Evolutionary conservation across 2,888 invertebrate species (phyloP).

Genomic region (Dasypogon diadema): DNA sequence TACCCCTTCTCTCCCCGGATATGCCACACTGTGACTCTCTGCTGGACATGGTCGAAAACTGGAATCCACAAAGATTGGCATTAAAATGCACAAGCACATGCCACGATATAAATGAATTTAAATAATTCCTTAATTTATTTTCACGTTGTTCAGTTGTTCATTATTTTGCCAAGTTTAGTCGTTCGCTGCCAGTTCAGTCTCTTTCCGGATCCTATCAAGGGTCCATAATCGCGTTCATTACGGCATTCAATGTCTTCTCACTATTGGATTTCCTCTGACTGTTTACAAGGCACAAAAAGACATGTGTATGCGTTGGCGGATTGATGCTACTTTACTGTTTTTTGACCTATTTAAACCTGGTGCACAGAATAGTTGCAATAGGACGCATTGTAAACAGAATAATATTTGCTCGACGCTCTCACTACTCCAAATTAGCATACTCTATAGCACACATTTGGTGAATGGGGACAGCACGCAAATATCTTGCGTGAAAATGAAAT

Average conservation of each 20-base stretch:
- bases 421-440: conserved; percentile 48
- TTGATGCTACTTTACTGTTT: conserved; percentile 56
- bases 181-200: neutral
- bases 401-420: conserved; percentile 9
- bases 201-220: conserved; percentile 32
- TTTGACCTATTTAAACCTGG: conserved; percentile 51
- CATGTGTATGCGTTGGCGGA: conserved; percentile 42
- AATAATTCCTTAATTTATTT: conserved; percentile 50
- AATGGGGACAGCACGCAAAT: conserved; percentile 45
- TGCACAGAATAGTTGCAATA: conserved; percentile 7
- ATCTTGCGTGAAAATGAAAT: conserved; percentile 50
- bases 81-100: conserved; percentile 38
- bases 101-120: conserved; percentile 40
- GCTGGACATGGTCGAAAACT: conserved; percentile 36
- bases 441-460: neutral
- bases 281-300: neutral
- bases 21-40: neutral
- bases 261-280: neutral
- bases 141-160: conserved; percentile 10
- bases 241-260: neutral
- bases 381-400: conserved; percentile 24
- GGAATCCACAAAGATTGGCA: conserved; percentile 42
- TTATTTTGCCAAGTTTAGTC: conserved; percentile 31
- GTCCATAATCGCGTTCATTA: conserved; percentile 16
- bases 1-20: neutral